Conservation (phyloP, 2,113 vertebrate genomes). For the Megaleporinus macrocephalus region DNA sequence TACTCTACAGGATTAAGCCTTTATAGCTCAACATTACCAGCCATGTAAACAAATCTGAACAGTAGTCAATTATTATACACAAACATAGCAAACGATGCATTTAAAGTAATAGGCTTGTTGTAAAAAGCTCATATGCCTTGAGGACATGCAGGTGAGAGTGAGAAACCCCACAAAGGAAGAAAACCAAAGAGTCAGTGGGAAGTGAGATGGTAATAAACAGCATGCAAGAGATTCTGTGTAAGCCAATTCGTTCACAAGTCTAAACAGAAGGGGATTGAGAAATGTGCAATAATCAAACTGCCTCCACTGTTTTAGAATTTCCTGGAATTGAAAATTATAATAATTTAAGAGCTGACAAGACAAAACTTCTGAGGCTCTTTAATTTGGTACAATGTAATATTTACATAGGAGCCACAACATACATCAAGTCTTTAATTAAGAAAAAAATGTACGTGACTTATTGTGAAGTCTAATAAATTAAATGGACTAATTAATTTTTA, state of each 20-base stretch:
- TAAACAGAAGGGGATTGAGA: background rate
- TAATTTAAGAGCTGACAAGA: background rate
- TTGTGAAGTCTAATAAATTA: no score
- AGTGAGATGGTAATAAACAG: conserved; percentile 24
- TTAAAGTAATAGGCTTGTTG: conserved; percentile 18
- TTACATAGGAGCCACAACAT: no score
- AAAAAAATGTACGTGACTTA: no score
- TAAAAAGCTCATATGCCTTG: conserved; percentile 13
- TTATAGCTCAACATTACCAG: background rate
- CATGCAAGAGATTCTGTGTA: conserved; percentile 35
- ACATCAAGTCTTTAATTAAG: no score
- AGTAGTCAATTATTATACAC: background rate
- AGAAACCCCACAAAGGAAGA: conserved; percentile 18
- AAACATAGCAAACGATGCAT: background rate
- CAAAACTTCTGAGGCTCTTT: no score
- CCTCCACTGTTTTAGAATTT: background rate
- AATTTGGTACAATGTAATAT: no score
- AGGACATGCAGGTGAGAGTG: conserved; percentile 31
- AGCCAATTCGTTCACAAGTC: background rate
- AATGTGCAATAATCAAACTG: background rate
- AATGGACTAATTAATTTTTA: no score
- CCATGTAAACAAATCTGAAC: background rate
- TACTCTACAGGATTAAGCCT: background rate
- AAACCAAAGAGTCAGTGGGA: conserved; percentile 26
- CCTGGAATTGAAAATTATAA: background rate